Evolutionary conservation across 2,888 invertebrate genomes (phyloP).

Genomic region (Luffia ferchaultella): DNA sequence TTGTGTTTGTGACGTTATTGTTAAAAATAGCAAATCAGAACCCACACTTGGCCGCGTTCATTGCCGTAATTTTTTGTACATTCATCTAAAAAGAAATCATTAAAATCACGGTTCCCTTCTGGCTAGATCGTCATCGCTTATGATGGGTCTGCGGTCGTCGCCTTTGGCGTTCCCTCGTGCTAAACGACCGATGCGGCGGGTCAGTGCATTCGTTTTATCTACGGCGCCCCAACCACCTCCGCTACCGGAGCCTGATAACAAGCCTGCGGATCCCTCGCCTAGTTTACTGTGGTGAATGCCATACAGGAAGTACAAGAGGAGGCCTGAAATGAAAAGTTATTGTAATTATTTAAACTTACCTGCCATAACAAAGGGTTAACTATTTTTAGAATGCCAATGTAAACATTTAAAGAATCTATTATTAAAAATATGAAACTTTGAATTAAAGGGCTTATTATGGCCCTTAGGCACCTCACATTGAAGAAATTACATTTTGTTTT

Average conservation of each 20-base stretch:
- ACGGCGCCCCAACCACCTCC: slow-evolving; percentile 57
- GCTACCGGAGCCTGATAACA: slow-evolving; percentile 43
- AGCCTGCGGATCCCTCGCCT: slow-evolving; percentile 64
- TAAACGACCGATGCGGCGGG: slow-evolving; percentile 43
- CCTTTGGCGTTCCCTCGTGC: slow-evolving; percentile 41
- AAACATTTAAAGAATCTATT: no score
- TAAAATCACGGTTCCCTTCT: slow-evolving; percentile 49
- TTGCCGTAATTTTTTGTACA: slow-evolving; percentile 12
- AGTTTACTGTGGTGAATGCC: slow-evolving; percentile 88
- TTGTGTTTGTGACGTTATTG: no score
- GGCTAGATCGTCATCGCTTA: slow-evolving; percentile 49
- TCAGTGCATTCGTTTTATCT: slow-evolving; percentile 47
- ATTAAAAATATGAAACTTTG: no score
- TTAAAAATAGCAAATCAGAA: slow-evolving; percentile 12
- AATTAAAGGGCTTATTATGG: no score
- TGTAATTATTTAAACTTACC: no score
- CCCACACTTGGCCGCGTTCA: slow-evolving; percentile 9
- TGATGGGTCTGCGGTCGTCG: slow-evolving; percentile 55
- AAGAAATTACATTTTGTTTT: no score
- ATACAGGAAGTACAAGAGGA: slow-evolving; percentile 84
- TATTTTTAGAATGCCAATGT: no score
- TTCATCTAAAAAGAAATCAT: no score
- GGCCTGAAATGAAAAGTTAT: slow-evolving; percentile 72
- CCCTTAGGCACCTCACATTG: no score
- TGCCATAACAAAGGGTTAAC: no score